Base-by-base conservation (phyloP, 2,888 invertebrate genomes). In the Chloroclysta siterata region DNA sequence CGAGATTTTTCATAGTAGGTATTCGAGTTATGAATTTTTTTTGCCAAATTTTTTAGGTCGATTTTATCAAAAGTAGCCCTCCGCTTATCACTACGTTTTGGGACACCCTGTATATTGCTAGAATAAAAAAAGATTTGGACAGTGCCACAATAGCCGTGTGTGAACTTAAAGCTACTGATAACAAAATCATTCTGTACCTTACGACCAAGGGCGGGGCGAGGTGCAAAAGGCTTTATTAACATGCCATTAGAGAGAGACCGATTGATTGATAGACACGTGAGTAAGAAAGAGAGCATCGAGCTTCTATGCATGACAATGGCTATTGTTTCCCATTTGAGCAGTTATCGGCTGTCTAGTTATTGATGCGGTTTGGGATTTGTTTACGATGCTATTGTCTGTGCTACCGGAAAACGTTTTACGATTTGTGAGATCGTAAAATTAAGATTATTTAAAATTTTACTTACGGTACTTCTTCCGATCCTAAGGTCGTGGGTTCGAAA, bases 321-420 rank as follows among this genome's bases (percentile, higher is more conserved):
- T 58, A 58, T 63, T 63, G 63, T 63, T 63, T 63, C 41, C 22
- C 11, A 17, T 44, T 29, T 46, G 41, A 58, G 57, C 52, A 56
- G 46, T 58, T 39, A 57, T 58, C 63, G 63, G 50, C 57, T 42
- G 59, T 53, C 53, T 62, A 52, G 61, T 55, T 55, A 61, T 57
- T 62, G 57, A 57, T 62, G 62, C 62, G 52, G 53, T 62, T 57
- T 61, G 10, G 44, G 28, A 44, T 51, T 51, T 44, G 61, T 61
- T 61, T 61, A 61, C 39, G 61, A 10, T 14, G 17, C 29, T 36
- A 61, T 61, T 61, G 61, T 61, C 36, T 51, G 33, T 52, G 61
- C 61, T 61, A 61, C 61, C 46, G 46, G 61, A 48, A 57, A 63
- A 48, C 15, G 36, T 36, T 44, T 58, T 57, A 58, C 33, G 29